Conservation (phyloP, 2,888 invertebrate species). For the Parnassius apollo region DNA sequence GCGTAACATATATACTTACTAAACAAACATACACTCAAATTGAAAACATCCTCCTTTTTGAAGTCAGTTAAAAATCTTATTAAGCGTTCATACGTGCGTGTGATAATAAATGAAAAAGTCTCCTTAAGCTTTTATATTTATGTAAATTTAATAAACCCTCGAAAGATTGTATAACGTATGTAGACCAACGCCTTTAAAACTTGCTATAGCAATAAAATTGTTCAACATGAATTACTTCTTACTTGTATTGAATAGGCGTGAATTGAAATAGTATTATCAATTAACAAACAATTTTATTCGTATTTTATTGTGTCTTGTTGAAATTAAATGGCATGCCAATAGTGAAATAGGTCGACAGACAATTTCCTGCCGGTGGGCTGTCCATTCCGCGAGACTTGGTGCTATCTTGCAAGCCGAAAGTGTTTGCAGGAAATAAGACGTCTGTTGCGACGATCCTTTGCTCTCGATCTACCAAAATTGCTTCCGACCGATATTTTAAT, state of each 20-base stretch:
- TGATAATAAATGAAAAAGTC: too few relatives aligned
- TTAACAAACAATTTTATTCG: conserved; percentile 12
- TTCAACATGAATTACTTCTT: too few relatives aligned
- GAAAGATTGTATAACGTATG: too few relatives aligned
- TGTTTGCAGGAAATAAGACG: conserved; percentile 71
- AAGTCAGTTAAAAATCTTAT: too few relatives aligned
- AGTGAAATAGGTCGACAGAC: conserved; percentile 72
- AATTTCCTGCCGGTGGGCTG: conserved; percentile 67
- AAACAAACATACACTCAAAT: too few relatives aligned
- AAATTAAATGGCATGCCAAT: conserved; percentile 37
- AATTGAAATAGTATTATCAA: neutral
- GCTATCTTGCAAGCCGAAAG: conserved; percentile 64
- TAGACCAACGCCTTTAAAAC: too few relatives aligned
- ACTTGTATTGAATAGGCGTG: conserved; percentile 9
- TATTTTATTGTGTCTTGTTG: conserved; percentile 35
- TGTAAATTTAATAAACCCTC: too few relatives aligned
- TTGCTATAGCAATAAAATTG: too few relatives aligned
- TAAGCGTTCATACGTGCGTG: too few relatives aligned
- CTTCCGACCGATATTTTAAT: conserved; percentile 48
- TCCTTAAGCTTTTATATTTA: too few relatives aligned
- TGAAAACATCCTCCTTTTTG: too few relatives aligned
- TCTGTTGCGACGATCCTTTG: conserved; percentile 61
- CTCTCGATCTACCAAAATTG: conserved; percentile 57
- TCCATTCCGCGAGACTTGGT: conserved; percentile 59
- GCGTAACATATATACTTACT: too few relatives aligned